A percentile compares a stretch with the other conserved stretches of the same genome.
Conservation (phyloP, 2,888 invertebrate genomes). For the Osedax fenrisi region DNA sequence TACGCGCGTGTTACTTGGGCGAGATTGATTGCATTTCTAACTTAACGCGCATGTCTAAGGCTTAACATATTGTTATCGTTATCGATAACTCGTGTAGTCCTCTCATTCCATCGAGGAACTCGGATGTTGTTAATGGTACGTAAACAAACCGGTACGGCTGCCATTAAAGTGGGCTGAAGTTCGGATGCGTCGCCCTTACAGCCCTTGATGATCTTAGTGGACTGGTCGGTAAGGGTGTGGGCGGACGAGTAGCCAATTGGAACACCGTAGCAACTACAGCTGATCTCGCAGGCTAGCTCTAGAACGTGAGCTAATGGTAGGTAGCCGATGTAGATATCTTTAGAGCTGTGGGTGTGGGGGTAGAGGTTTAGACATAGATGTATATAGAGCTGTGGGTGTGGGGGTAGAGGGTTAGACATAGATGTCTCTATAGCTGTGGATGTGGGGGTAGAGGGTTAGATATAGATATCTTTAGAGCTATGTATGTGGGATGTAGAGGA, state of each 20-base stretch:
- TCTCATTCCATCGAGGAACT: no score
- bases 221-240: slow-evolving; percentile 61
- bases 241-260: slow-evolving; percentile 92
- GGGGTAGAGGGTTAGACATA: background rate
- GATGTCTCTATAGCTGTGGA: background rate
- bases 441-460: background rate
- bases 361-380: background rate
- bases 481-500: no score
- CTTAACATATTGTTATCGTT: no score
- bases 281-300: slow-evolving; percentile 64
- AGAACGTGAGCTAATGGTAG: slow-evolving; percentile 57
- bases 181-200: slow-evolving; percentile 84
- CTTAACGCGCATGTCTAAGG: no score
- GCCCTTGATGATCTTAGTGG: slow-evolving; percentile 88
- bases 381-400: background rate
- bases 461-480: background rate
- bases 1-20: no score
- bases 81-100: no score
- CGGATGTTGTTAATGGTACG: no score
- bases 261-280: slow-evolving; percentile 71
- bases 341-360: background rate
- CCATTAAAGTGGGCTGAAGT: slow-evolving; percentile 81
- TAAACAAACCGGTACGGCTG: slow-evolving; percentile 77
- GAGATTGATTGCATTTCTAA: no score
- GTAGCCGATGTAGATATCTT: slow-evolving; percentile 80